A percentile compares a stretch with the other conserved stretches of the same genome.
Evolutionary conservation across 2,888 invertebrate species (phyloP).

Genomic region (Cerastis leucographa): DNA sequence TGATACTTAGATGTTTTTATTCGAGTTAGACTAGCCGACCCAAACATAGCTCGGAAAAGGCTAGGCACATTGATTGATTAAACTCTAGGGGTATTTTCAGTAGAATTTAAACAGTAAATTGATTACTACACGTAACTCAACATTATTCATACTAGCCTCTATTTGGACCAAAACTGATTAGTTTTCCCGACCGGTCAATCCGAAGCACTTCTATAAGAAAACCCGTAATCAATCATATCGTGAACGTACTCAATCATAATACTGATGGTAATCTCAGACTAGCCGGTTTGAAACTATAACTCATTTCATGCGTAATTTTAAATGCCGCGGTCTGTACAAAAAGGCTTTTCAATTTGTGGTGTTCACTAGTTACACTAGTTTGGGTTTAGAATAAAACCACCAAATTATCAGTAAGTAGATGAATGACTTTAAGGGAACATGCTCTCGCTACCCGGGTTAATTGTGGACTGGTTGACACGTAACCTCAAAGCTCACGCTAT

Average conservation of each 20-base stretch:
- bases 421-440: no score
- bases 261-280: conserved; percentile 9
- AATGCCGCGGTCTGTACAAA: background rate
- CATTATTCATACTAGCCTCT: background rate
- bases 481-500: no score
- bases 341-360: background rate
- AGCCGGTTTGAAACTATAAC: background rate
- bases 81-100: background rate
- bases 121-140: background rate
- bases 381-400: no score
- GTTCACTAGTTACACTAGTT: no score
- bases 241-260: conserved; percentile 16
- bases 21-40: background rate
- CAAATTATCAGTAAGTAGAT: no score
- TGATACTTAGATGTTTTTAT: background rate
- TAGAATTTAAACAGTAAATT: background rate
- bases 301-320: conserved; percentile 3
- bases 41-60: background rate
- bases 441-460: no score
- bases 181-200: background rate
- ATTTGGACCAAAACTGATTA: conserved; percentile 20
- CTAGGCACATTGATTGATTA: background rate
- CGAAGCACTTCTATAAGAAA: background rate
- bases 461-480: no score
- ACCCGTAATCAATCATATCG: conserved; percentile 41